Evolutionary conservation across 2,888 invertebrate genomes (phyloP).

Genomic region (Phanerotoma sp.): DNA sequence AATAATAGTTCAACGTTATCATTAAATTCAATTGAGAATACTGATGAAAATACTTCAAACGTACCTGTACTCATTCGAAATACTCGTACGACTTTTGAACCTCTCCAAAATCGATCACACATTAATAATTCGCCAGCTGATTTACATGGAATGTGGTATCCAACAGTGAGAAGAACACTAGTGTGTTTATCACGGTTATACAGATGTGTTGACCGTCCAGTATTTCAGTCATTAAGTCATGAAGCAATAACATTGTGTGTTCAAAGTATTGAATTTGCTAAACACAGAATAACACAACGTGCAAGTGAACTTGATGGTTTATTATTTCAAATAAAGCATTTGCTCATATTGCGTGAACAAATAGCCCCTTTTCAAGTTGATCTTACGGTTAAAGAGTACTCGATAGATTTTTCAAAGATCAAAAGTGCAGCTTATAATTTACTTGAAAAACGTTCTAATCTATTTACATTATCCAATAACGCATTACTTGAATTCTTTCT

Average conservation of each 20-base stretch:
- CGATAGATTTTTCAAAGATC: conserved; percentile 90
- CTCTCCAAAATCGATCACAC: conserved; percentile 48
- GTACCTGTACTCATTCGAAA: background rate
- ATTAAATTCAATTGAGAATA: no score
- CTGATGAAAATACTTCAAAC: no score
- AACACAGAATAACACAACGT: conserved; percentile 72
- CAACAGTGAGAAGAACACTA: conserved; percentile 91
- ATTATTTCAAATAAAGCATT: conserved; percentile 97
- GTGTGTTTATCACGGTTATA: conserved; percentile 92
- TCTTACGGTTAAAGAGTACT: conserved; percentile 89
- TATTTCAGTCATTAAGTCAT: conserved; percentile 96
- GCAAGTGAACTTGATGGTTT: conserved; percentile 89
- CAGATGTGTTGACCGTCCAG: conserved; percentile 90
- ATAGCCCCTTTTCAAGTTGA: conserved; percentile 98
- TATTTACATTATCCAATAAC: conserved; percentile 84
- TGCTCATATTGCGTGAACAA: conserved; percentile 94
- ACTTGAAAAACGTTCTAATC: conserved; percentile 75
- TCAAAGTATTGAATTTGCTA: conserved; percentile 82
- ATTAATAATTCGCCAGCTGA: conserved; percentile 82
- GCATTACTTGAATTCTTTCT: conserved; percentile 88
- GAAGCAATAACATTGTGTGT: conserved; percentile 93
- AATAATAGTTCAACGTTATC: conserved; percentile 44
- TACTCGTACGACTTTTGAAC: conserved; percentile 41
- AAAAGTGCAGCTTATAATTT: conserved; percentile 81
- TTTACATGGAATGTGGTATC: conserved; percentile 99